Conservation (phyloP, 2,113 vertebrate genomes). For the Scytalopus superciliaris region DNA sequence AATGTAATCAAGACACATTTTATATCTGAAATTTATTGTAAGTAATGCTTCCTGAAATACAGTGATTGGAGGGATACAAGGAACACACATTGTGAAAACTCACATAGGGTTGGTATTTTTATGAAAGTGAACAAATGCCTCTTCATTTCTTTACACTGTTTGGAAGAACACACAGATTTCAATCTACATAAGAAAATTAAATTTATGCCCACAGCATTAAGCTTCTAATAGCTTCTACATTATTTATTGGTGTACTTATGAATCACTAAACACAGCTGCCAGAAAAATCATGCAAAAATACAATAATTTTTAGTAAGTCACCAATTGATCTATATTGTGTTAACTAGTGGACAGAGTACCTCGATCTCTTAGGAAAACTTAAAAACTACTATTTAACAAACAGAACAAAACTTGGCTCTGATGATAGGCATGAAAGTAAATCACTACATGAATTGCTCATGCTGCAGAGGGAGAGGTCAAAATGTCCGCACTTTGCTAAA, state of each 20-base stretch:
- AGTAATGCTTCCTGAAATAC: not conserved
- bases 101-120: not conserved
- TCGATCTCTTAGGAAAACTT: not conserved
- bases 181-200: not conserved
- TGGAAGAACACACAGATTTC: not conserved
- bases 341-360: not conserved
- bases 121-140: not conserved
- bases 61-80: not conserved
- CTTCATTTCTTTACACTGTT: not conserved
- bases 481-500: not conserved
- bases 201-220: not conserved
- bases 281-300: not conserved
- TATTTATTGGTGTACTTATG: not conserved
- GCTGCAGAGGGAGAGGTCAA: not conserved
- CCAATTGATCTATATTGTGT: not conserved
- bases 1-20: not conserved
- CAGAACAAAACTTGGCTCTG: not conserved
- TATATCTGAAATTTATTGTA: not conserved
- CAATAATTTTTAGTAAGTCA: not conserved
- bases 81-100: not conserved
- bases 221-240: not conserved
- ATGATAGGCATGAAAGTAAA: not conserved
- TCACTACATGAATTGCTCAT: not conserved
- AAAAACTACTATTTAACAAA: not conserved
- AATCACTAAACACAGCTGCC: not conserved